Evolutionary conservation across 2,113 vertebrate species (phyloP), one percentile per base, ranked within the genome.

Genomic region (Sinocyclocheilus grahami): DNA sequence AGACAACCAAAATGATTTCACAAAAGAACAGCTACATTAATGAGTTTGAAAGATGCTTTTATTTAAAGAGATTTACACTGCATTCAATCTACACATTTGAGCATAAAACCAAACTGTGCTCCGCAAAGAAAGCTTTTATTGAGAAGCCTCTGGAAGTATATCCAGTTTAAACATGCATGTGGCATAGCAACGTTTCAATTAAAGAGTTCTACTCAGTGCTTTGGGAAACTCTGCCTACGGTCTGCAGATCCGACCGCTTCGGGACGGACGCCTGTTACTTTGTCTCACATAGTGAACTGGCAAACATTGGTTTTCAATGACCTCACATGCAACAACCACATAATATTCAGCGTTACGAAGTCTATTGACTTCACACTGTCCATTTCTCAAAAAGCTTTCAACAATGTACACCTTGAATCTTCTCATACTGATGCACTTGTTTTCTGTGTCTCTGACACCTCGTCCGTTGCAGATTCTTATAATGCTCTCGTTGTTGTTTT

Each of bases 181-280:
- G 2, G 27, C 63, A 67, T 30, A 30, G 63, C 27, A 67, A 30
- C 5, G 1, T 11, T 24, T 8, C 16, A 53, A 2, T 8, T 60
- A 60, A 33, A 74, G 42, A 39, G 9, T 46, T 46, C 1, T 1
- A n/a, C 3, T 74, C 22, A 9, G 42, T 46, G 8, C 42, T 46
- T 46, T 9, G 0, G 42, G 2, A 46, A 46, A 10, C 42, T 10
- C 42, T 46, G 42, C 9, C 42, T 46, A 3, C 9, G 18, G 37
- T 20, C 0, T 20, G 76, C 76, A 78, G 48, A 2, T 5, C 48
- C 0, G 13, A 2, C 48, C 14, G 0, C 0, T 0, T 12, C 0
- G 3, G n/a, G 27, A 0, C 1, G 76, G 76, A 58, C 0, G 0
- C 0, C 0, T 55, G 8, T 10, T 3, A 12, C 24, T 11, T 55